Evolutionary conservation across 2,888 invertebrate genomes (phyloP), one percentile per base, ranked within the genome.

Genomic region (Pammene aurita): DNA sequence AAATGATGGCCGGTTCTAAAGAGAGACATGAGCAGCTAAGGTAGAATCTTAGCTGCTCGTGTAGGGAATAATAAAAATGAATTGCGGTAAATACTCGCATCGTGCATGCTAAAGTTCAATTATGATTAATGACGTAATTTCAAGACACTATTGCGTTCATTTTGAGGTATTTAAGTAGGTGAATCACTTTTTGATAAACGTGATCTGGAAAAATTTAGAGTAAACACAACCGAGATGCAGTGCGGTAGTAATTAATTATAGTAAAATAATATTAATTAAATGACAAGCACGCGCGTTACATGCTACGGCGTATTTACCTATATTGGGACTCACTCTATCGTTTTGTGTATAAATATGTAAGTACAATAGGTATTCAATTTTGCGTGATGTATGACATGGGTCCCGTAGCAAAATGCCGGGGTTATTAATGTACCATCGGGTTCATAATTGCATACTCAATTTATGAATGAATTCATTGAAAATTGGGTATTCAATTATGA

Each of bases 71-170:
- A 38, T 10, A 11, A 11, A 52, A 26, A 16, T 5, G 5, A 34
- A 38, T 16, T 9, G 1, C 7, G n/a, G n/a, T n/a, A n/a, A n/a
- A 57, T 16, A 57, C 35, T 56, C 38, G 38, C 16, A 16, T 1
- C 38, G 16, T 14, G 16, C 13, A 48, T 18, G 48, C 48, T 48
- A 26, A 26, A 26, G 11, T 46, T 4, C 10, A 26, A 6, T 11
- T 26, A 52, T 18, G 26, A 26, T n/a, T n/a, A n/a, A 52, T 57
- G 56, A 57, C 18, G 56, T 18, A 57, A 57, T 41, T 14, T 42
- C 13, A 13, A 41, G 11, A 38, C 5, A 57, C 0, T 41, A 56
- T 56, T 56, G 56, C 41, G 16, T 16, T 46, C 46, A 46, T 18
- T 46, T 52, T 10, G 16, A 9, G 9, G 14, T 9, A 16, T 7